Percentiles rank a stretch among this genome's conserved stretches.
Conservation (phyloP, 2,888 invertebrate genomes). For the Dioctria rufipes region DNA sequence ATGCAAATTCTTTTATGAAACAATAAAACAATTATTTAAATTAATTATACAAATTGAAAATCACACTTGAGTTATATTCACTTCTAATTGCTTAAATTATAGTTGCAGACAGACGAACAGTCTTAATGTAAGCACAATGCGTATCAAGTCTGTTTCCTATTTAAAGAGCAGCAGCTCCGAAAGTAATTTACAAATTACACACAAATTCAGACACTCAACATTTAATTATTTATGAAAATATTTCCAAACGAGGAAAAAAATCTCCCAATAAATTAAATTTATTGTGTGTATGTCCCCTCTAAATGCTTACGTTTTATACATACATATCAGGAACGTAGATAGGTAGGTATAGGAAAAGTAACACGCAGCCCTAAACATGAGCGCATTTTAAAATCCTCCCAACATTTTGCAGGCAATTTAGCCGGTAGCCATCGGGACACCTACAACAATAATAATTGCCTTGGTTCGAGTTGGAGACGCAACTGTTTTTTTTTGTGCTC, state of each 20-base stretch:
- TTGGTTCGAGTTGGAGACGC: not conserved
- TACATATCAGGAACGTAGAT: not conserved
- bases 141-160: not conserved
- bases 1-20: no score
- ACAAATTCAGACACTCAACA: conserved; percentile 39
- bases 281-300: conserved; percentile 36
- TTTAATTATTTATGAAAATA: conserved; percentile 44
- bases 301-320: no score
- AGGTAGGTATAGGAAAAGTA: not conserved
- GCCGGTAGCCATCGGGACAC: conserved; percentile 22
- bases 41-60: no score
- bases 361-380: conserved; percentile 18
- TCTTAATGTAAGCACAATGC: no score
- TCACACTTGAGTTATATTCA: no score
- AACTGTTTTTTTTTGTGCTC: not conserved
- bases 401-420: conserved; percentile 27
- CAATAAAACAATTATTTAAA: no score
- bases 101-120: no score
- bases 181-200: conserved; percentile 12
- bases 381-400: conserved; percentile 28
- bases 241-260: conserved; percentile 33
- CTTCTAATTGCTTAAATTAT: no score
- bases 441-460: not conserved
- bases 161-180: no score
- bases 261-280: conserved; percentile 48